Evolutionary conservation across 2,888 invertebrate genomes (phyloP).

Genomic region (Standfussiana lucernea): DNA sequence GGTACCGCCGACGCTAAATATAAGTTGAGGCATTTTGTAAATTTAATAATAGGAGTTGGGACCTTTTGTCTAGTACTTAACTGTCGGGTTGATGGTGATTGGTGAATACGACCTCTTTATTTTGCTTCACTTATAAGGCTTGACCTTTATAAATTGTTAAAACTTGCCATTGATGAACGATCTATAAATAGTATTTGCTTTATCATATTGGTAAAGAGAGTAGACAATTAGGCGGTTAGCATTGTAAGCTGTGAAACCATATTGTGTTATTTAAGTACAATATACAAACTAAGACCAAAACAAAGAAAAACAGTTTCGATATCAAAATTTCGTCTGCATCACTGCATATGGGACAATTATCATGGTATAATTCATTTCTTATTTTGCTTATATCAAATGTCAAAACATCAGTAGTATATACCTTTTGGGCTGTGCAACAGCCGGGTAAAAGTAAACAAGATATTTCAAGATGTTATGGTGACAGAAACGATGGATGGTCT

Average conservation of each 20-base stretch:
- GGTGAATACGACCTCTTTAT: slow-evolving; percentile 1
- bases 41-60: slow-evolving; percentile 32
- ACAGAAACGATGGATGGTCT: no score
- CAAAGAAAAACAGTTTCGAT: no score
- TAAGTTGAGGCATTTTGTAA: slow-evolving; percentile 30
- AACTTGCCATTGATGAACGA: background rate
- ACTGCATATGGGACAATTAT: no score
- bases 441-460: background rate
- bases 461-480: background rate
- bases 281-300: background rate
- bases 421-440: background rate
- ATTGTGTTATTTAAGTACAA: background rate
- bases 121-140: background rate
- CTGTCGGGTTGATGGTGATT: slow-evolving; percentile 13
- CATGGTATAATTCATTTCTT: no score
- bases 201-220: background rate
- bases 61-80: background rate
- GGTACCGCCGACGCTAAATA: slow-evolving; percentile 31
- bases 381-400: no score
- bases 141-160: background rate
- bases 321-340: no score
- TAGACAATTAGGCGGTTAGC: background rate
- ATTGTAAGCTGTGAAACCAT: background rate
- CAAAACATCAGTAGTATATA: no score
- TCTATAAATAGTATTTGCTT: background rate